Percentiles rank a stretch among this genome's conserved stretches.
These are phyloP conservation scores for Caiman crocodilus DNA, from an alignment of 2,797 vertebrate genomes.

Conservation along the genomic window DNA sequence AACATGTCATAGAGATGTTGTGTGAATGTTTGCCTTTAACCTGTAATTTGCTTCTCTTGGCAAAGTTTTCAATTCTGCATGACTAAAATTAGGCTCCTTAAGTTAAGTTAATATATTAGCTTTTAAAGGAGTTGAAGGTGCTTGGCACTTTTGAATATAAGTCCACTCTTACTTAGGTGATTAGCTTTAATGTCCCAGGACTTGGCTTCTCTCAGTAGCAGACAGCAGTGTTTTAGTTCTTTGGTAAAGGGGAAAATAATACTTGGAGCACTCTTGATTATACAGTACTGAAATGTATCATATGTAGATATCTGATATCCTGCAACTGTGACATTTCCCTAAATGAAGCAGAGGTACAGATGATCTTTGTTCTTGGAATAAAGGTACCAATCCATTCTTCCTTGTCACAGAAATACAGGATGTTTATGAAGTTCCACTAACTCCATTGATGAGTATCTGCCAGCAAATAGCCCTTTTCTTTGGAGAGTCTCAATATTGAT, in stretches of 20 bases:
- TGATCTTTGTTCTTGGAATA: constrained; percentile 48
- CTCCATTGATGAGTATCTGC: constrained; percentile 9
- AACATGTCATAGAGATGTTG: not conserved
- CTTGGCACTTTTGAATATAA: not conserved
- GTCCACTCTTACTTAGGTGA: not conserved
- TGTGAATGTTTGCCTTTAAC: not conserved
- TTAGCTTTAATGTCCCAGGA: not conserved
- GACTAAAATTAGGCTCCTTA: not conserved
- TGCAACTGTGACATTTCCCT: not conserved
- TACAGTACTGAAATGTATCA: not conserved
- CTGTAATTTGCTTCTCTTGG: not conserved
- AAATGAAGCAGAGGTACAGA: constrained; percentile 8
- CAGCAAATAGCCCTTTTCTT: constrained; percentile 16
- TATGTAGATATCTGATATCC: not conserved
- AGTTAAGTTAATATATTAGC: not conserved
- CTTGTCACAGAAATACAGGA: not conserved
- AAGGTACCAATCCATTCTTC: constrained; percentile 35
- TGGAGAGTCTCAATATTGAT: not conserved
- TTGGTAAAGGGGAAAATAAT: constrained; percentile 18
- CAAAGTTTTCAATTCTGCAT: constrained; percentile 10
- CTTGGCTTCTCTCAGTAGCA: not conserved
- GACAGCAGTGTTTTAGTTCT: not conserved
- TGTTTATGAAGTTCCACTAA: not conserved
- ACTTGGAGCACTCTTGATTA: not conserved
- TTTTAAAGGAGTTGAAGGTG: not conserved